Conservation (phyloP, 2,113 vertebrate genomes). For the Amblyopsis rosae region DNA sequence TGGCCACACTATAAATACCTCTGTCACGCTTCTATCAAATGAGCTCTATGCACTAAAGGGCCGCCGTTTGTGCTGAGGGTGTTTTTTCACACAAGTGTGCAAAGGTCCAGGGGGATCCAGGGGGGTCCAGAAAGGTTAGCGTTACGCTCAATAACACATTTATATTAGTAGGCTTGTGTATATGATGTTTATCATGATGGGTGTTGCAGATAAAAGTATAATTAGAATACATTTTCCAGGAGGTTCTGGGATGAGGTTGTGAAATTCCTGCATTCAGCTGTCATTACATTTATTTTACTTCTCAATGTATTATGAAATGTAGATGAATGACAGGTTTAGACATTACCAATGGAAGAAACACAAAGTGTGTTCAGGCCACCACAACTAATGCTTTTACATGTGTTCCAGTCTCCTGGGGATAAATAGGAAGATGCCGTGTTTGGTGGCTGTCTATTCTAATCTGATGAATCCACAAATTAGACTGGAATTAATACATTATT, state of each 20-base stretch:
- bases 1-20: conserved; percentile 72
- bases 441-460: conserved; percentile 25
- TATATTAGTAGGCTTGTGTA: conserved; percentile 54
- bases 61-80: conserved; percentile 54
- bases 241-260: conserved; percentile 58
- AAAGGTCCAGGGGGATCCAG: conserved; percentile 56
- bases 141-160: conserved; percentile 70
- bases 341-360: conserved; percentile 46
- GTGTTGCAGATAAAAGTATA: conserved; percentile 59
- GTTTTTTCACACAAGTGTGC: conserved; percentile 59
- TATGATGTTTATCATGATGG: conserved; percentile 67
- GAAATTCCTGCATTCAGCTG: conserved; percentile 46
- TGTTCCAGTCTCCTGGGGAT: conserved; percentile 23
- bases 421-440: conserved; percentile 15
- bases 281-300: conserved; percentile 44
- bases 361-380: conserved; percentile 44
- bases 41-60: conserved; percentile 60
- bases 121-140: conserved; percentile 66
- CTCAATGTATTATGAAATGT: conserved; percentile 23
- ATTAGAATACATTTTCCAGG: conserved; percentile 73
- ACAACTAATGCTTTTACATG: conserved; percentile 16
- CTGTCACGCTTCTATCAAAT: conserved; percentile 75
- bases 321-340: conserved; percentile 50
- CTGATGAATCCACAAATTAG: conserved; percentile 29
- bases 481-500: conserved; percentile 14